Evolutionary conservation across 2,888 invertebrate genomes (phyloP).

Genomic region (Dolichomitus sp.): DNA sequence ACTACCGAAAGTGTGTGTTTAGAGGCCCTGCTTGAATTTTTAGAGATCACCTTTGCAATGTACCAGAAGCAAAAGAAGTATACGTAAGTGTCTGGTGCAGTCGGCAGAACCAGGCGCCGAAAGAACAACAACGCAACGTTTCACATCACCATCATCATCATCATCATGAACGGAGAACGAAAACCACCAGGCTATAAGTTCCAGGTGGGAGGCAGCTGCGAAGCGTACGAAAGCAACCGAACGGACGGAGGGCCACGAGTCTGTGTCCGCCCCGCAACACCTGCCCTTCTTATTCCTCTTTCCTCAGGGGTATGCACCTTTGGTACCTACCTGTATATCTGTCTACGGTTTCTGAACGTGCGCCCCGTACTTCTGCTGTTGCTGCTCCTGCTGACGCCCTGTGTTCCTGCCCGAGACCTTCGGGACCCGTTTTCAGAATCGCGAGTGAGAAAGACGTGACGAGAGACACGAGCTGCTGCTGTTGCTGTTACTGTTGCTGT

Average conservation of each 20-base stretch:
- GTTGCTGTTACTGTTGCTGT: constrained; percentile 1
- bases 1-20: background rate
- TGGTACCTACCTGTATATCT: constrained; percentile 33
- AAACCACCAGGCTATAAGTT: constrained; percentile 69
- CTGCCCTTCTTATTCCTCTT: constrained; percentile 78
- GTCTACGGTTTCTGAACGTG: constrained; percentile 52
- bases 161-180: constrained; percentile 55
- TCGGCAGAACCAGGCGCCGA: background rate
- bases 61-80: no score
- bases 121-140: constrained; percentile 37
- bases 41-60: background rate
- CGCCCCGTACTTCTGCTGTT: constrained; percentile 55
- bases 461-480: constrained; percentile 35
- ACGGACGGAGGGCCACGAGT: constrained; percentile 58
- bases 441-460: constrained; percentile 53
- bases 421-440: constrained; percentile 74
- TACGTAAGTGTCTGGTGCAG: background rate
- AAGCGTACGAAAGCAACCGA: constrained; percentile 75
- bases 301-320: constrained; percentile 57
- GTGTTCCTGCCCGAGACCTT: constrained; percentile 48
- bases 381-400: constrained; percentile 33
- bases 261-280: constrained; percentile 78
- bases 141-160: constrained; percentile 27
- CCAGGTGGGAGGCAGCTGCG: constrained; percentile 86
- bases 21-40: constrained; percentile 1